These are phyloP conservation scores for Pollachius pollachius DNA, from an alignment of 2,113 vertebrate genomes.

Conservation along the genomic window DNA sequence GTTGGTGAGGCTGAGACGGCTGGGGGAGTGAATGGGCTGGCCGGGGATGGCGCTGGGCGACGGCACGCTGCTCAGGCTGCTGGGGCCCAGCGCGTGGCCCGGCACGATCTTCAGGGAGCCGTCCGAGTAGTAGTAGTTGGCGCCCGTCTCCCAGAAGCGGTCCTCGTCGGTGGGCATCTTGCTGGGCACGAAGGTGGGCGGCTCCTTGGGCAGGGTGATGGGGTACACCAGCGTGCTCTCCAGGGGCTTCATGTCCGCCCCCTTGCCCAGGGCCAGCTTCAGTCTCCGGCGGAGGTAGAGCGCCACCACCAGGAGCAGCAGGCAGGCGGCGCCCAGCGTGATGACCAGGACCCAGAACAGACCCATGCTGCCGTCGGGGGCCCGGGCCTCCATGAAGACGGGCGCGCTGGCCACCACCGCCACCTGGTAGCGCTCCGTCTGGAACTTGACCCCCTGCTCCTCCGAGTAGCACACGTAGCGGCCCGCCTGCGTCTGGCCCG, in stretches of 20 bases:
- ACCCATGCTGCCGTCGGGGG: slow-evolving; percentile 84
- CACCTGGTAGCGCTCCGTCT: slow-evolving; percentile 82
- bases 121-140: slow-evolving; percentile 92
- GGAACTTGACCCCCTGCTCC: slow-evolving; percentile 82
- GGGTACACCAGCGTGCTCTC: slow-evolving; percentile 94
- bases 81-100: slow-evolving; percentile 85
- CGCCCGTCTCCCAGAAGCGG: slow-evolving; percentile 91
- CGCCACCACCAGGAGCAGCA: slow-evolving; percentile 81
- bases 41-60: slow-evolving; percentile 85
- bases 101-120: slow-evolving; percentile 96
- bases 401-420: slow-evolving; percentile 78
- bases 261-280: slow-evolving; percentile 85
- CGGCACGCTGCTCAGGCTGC: slow-evolving; percentile 72
- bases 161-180: slow-evolving; percentile 82
- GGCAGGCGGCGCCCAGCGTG: slow-evolving; percentile 82
- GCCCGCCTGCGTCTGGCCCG: slow-evolving; percentile 76
- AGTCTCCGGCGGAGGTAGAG: slow-evolving; percentile 86
- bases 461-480: slow-evolving; percentile 86
- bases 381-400: slow-evolving; percentile 82
- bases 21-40: slow-evolving; percentile 90
- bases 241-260: slow-evolving; percentile 80
- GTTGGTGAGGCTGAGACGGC: slow-evolving; percentile 88
- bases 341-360: slow-evolving; percentile 91
- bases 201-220: slow-evolving; percentile 89
- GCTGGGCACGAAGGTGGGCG: slow-evolving; percentile 85